Conservation (phyloP, 2,888 invertebrate genomes). For the Thera obeliscata region DNA sequence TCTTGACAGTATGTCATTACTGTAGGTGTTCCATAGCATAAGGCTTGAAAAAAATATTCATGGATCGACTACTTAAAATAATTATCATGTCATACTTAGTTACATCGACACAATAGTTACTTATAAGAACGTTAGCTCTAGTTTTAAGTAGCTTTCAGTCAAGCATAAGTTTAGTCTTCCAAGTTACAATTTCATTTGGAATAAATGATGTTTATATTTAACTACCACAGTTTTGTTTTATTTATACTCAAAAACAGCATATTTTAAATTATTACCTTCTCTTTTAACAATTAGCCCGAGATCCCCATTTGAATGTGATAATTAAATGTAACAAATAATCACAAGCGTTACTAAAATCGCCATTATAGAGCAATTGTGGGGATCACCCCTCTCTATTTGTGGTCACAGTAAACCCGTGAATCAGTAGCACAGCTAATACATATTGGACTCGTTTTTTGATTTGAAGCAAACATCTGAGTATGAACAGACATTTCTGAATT, state of each 20-base stretch:
- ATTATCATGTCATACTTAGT: no score
- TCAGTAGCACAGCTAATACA: constrained; percentile 15
- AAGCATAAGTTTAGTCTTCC: no score
- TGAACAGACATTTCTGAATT: no score
- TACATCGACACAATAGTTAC: no score
- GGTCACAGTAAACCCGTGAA: constrained; percentile 60
- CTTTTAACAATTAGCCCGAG: constrained; percentile 32
- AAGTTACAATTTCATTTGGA: no score
- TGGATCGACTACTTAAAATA: no score
- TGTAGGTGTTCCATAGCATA: no score
- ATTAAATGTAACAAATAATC: constrained; percentile 59
- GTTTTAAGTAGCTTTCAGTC: no score
- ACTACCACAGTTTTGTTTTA: not conserved
- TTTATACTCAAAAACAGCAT: not conserved
- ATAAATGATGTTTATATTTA: no score
- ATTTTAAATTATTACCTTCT: constrained; percentile 13
- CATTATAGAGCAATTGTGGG: constrained; percentile 69
- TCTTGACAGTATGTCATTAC: no score
- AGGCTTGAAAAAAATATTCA: no score
- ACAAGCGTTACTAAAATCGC: constrained; percentile 70
- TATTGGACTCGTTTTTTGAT: not conserved
- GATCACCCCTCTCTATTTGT: constrained; percentile 58
- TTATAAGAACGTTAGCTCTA: no score
- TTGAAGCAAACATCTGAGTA: not conserved
- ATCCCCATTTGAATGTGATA: constrained; percentile 38